These are phyloP conservation scores for Datnioides undecimradiatus DNA, from an alignment of 2,113 vertebrate species.

Conservation along the genomic window DNA sequence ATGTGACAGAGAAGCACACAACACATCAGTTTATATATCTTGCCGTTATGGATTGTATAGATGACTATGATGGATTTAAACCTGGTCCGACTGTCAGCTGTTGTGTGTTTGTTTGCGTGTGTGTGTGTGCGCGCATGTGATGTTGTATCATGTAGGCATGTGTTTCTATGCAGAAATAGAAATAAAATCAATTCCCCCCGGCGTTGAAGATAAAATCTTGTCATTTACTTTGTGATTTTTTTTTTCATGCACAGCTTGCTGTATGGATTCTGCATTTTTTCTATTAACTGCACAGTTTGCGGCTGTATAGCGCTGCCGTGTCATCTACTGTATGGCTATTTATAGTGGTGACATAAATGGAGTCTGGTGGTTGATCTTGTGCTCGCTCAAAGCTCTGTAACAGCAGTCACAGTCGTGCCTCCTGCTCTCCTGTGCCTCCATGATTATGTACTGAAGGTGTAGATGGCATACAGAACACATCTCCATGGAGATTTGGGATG, in stretches of 20 bases:
- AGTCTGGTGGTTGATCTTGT: slow-evolving; percentile 46
- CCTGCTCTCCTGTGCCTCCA: slow-evolving; percentile 59
- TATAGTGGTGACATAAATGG: slow-evolving; percentile 40
- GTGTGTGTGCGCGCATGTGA: slow-evolving; percentile 10
- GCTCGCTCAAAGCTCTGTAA: slow-evolving; percentile 45
- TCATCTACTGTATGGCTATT: slow-evolving; percentile 53
- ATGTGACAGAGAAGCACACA: slow-evolving; percentile 55
- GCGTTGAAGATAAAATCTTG: slow-evolving; percentile 43
- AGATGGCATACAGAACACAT: slow-evolving; percentile 71
- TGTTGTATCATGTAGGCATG: slow-evolving; percentile 74
- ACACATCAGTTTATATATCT: slow-evolving; percentile 45
- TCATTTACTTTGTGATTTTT: background rate
- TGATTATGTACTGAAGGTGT: slow-evolving; percentile 68
- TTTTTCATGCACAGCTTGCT: slow-evolving; percentile 28
- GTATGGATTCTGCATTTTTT: background rate
- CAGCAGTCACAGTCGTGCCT: slow-evolving; percentile 54
- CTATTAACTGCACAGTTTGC: slow-evolving; percentile 2
- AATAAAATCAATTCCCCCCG: slow-evolving; percentile 72
- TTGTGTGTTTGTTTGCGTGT: slow-evolving; percentile 26
- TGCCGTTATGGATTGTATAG: slow-evolving; percentile 47
- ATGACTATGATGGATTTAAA: slow-evolving; percentile 53
- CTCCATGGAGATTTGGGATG: slow-evolving; percentile 82
- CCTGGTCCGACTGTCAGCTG: slow-evolving; percentile 52
- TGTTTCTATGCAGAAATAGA: slow-evolving; percentile 80
- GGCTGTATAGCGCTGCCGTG: background rate